Conservation (phyloP, 2,797 vertebrate genomes). For the Halcyon leucocephala region DNA sequence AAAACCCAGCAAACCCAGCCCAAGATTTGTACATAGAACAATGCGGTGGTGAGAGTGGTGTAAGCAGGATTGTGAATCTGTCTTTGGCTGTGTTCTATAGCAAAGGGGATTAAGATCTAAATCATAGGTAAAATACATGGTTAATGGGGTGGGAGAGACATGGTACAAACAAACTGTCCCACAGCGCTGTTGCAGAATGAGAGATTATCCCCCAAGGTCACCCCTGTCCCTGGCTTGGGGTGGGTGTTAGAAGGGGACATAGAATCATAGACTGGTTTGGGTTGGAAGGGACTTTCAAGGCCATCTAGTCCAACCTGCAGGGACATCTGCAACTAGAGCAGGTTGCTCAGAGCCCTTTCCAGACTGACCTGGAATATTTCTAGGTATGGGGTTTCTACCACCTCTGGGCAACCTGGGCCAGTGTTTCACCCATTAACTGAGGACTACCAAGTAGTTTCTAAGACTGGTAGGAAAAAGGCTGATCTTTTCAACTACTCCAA, state of each 20-base stretch:
- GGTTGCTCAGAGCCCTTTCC: background rate
- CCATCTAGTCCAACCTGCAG: background rate
- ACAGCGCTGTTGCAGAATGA: background rate
- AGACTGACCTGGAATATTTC: background rate
- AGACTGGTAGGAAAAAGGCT: background rate
- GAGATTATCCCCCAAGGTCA: fast-evolving
- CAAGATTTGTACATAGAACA: background rate
- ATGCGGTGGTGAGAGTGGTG: background rate
- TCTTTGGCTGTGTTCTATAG: background rate
- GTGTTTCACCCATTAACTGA: background rate
- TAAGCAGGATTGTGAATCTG: background rate
- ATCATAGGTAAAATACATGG: fast-evolving
- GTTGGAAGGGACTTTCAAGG: background rate
- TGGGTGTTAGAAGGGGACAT: background rate
- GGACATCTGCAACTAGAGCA: background rate
- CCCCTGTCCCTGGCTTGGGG: background rate
- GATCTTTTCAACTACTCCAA: background rate
- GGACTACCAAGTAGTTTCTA: background rate
- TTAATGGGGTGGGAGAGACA: fast-evolving
- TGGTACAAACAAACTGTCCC: background rate
- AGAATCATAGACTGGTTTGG: background rate
- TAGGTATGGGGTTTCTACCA: background rate
- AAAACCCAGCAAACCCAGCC: background rate
- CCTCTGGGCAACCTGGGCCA: background rate
- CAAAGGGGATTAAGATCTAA: background rate